Base-by-base conservation (phyloP, 2,113 vertebrate genomes). In the Scortum barcoo region DNA sequence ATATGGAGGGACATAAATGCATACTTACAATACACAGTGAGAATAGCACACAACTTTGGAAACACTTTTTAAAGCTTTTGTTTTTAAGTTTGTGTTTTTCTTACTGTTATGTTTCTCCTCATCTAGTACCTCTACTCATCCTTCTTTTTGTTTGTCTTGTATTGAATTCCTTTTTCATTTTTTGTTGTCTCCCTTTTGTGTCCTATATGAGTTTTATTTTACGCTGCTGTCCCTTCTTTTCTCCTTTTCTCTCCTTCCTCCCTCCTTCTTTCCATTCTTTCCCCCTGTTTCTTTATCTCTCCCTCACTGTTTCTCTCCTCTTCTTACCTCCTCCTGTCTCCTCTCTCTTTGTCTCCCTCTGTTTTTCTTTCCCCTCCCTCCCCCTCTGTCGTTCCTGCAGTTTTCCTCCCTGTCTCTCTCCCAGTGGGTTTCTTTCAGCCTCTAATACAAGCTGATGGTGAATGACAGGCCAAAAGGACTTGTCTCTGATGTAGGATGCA, bases 401-500 rank as follows among this genome's bases (percentile, higher is more conserved):
- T 78, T 44, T 56, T 62, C 65, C 68, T 81, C 76, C 56, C 56
- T 26, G 50, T 79, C 78, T 87, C 65, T 83, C 69, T 91, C 86
- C 83, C 80, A n/a, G 78, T n/a, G 90, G 83, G 81, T 86, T 91
- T 76, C 81, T 83, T 80, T 61, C 74, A 68, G 87, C 66, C 30
- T 87, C 80, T 85, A 88, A 91, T 85, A 83, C 76, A 57, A 72
- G 85, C 85, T 92, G 90, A 93, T 54, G 62, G 48, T 90, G 90
- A 94, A 62, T 90, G 93, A 92, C 90, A 76, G 87, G 89, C 89
- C 86, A 86, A 85, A 90, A 91, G 87, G 82, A 91, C 89, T 91
- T 81, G 63, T 87, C 74, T 92, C 26, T 80, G 88, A 88, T 80
- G 78, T 83, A 66, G 62, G 84, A 62, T 46, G 26, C 77, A 53